Conservation (phyloP, 2,888 invertebrate species). For the Agrotis puta region DNA sequence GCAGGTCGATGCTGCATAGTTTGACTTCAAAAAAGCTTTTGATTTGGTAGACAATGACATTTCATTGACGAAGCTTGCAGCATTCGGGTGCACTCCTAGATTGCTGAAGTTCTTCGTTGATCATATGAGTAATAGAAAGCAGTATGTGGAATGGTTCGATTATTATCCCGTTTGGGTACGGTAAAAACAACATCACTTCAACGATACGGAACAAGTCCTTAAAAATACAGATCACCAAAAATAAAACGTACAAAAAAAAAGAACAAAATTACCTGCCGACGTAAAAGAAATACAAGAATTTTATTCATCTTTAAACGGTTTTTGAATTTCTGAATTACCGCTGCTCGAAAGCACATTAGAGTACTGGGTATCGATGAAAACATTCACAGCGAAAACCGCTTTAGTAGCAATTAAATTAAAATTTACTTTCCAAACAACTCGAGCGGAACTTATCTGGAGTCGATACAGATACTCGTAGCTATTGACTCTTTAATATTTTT, state of each 20-base stretch:
- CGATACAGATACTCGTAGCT: slow-evolving; percentile 32
- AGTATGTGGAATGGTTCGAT: slow-evolving; percentile 2
- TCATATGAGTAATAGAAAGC: neutral
- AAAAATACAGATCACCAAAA: neutral
- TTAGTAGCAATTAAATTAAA: slow-evolving; percentile 48
- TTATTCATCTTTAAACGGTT: neutral
- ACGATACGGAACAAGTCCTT: neutral
- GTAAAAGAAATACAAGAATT: neutral
- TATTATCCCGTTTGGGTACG: too few species aligned
- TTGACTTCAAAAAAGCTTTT: too few species aligned
- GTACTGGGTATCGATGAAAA: slow-evolving; percentile 37
- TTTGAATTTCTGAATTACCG: slow-evolving; percentile 13
- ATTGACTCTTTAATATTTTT: slow-evolving; percentile 45
- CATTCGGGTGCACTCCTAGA: neutral
- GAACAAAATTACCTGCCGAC: neutral
- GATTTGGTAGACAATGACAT: too few species aligned
- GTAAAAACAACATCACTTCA: too few species aligned
- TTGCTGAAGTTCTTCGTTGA: neutral
- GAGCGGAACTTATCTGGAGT: slow-evolving; percentile 27
- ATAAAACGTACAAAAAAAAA: neutral
- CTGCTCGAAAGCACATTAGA: slow-evolving; percentile 7
- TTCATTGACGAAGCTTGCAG: too few species aligned
- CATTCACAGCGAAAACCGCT: slow-evolving; percentile 26
- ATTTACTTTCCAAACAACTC: slow-evolving; percentile 43
- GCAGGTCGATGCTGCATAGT: too few species aligned